Evolutionary conservation across 2,797 vertebrate genomes (phyloP).

Genomic region (Neosalanx taihuensis): DNA sequence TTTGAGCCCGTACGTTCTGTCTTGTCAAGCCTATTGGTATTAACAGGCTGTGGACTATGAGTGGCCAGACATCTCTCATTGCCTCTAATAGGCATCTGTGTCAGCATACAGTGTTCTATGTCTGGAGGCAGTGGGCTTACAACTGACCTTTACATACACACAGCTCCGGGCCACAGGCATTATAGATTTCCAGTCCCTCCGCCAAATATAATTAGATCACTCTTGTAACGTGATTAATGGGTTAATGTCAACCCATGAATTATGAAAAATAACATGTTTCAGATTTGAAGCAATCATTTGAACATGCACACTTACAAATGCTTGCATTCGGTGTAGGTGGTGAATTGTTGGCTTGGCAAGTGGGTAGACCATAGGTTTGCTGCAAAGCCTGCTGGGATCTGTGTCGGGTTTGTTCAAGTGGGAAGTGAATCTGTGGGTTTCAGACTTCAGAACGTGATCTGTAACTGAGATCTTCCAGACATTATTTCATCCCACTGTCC

Average conservation of each 20-base stretch:
- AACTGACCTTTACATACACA: conserved; percentile 64
- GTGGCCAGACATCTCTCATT: conserved; percentile 19
- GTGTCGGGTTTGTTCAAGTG: not conserved
- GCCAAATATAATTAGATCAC: conserved; percentile 44
- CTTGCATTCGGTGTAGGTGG: conserved; percentile 41
- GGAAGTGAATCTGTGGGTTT: not conserved
- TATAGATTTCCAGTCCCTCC: conserved; percentile 38
- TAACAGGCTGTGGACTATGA: conserved; percentile 39
- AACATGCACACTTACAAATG: conserved; percentile 42
- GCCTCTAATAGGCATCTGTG: conserved; percentile 24
- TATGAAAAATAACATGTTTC: conserved; percentile 38
- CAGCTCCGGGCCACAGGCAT: conserved; percentile 43
- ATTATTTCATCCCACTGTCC: not conserved
- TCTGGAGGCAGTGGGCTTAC: conserved; percentile 41
- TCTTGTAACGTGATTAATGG: conserved; percentile 54
- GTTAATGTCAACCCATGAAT: conserved; percentile 29
- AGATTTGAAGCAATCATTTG: conserved; percentile 46
- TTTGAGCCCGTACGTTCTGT: conserved; percentile 13
- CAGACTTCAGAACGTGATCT: not conserved
- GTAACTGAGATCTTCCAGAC: not conserved
- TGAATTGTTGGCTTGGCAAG: conserved; percentile 36
- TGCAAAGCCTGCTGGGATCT: not conserved
- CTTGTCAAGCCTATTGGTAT: not conserved
- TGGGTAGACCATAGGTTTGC: not conserved
- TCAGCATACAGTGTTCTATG: conserved; percentile 7